These are phyloP conservation scores for Melanocharis versteri DNA, from an alignment of 2,113 vertebrate genomes.

Conservation along the genomic window DNA sequence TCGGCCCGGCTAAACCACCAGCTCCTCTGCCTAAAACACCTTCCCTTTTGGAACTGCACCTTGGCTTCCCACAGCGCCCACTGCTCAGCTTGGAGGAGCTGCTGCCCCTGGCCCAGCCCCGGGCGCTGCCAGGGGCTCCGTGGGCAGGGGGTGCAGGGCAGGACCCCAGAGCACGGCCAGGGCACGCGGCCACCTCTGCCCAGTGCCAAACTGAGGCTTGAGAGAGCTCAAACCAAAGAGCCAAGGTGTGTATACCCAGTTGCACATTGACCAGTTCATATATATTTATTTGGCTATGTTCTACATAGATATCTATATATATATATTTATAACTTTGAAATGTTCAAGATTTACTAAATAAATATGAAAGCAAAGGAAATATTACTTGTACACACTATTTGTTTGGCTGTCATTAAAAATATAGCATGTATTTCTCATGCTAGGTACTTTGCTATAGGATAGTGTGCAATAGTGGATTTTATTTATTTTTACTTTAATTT, in stretches of 20 bases:
- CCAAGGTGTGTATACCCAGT: not conserved
- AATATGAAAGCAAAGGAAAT: slow-evolving; percentile 62
- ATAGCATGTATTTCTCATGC: slow-evolving; percentile 47
- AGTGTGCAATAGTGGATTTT: slow-evolving; percentile 30
- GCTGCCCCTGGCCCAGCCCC: not conserved
- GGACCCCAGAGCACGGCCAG: not conserved
- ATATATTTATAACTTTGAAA: slow-evolving; percentile 63
- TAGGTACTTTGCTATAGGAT: slow-evolving; percentile 36
- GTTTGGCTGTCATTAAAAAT: slow-evolving; percentile 62
- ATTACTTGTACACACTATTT: slow-evolving; percentile 47
- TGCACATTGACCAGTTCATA: slow-evolving; percentile 52
- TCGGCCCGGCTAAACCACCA: not conserved
- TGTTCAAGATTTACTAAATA: slow-evolving; percentile 69
- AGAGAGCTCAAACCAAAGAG: not conserved
- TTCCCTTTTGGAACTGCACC: not conserved
- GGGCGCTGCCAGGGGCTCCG: not conserved
- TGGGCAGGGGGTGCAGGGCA: not conserved
- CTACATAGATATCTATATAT: slow-evolving; percentile 65
- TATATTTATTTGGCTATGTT: slow-evolving; percentile 71
- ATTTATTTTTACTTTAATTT: not conserved
- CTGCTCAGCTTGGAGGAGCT: not conserved
- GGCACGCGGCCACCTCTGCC: not conserved
- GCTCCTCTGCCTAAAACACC: not conserved
- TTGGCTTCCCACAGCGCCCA: not conserved
- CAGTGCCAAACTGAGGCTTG: not conserved